Conservation (phyloP, 2,797 vertebrate genomes). For the Xenentodon cancila region DNA sequence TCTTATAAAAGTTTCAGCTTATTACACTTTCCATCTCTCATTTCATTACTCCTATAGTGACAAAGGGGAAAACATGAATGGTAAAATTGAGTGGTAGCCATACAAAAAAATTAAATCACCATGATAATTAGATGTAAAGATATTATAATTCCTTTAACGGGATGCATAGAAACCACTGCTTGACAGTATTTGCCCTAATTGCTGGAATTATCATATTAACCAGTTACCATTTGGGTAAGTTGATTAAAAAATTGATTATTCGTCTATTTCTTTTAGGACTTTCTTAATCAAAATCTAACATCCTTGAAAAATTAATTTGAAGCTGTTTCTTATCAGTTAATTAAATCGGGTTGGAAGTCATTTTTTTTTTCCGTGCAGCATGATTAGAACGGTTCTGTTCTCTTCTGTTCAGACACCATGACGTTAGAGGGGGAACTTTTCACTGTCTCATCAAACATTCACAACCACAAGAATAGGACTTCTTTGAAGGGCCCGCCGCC, state of each 20-base stretch:
- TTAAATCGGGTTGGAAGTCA: constrained; percentile 99
- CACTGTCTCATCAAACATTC: constrained; percentile 89
- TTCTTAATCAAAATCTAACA: constrained; percentile 99
- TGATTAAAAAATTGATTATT: constrained; percentile 92
- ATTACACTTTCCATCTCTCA: constrained; percentile 76
- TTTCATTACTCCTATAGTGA: constrained; percentile 76
- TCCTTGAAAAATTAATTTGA: constrained; percentile 99
- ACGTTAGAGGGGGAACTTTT: constrained; percentile 85
- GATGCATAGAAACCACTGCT: constrained; percentile 86
- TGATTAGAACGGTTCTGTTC: constrained; percentile 90
- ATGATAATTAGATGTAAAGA: constrained; percentile 88
- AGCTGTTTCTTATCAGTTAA: constrained; percentile 99
- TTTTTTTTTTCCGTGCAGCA: constrained; percentile 86
- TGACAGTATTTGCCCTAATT: constrained; percentile 89
- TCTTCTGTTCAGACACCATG: constrained; percentile 85
- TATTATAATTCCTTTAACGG: constrained; percentile 86
- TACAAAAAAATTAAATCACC: constrained; percentile 85
- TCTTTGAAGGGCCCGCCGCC: constrained; percentile 84
- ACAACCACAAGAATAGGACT: constrained; percentile 87
- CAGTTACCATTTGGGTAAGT: constrained; percentile 89
- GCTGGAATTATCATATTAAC: constrained; percentile 90
- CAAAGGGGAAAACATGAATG: constrained; percentile 67
- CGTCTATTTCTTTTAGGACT: constrained; percentile 91
- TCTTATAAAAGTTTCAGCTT: constrained; percentile 77
- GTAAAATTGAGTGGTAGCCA: constrained; percentile 85